Evolutionary conservation across 2,797 vertebrate species (phyloP).

Genomic region (Champsocephalus esox): DNA sequence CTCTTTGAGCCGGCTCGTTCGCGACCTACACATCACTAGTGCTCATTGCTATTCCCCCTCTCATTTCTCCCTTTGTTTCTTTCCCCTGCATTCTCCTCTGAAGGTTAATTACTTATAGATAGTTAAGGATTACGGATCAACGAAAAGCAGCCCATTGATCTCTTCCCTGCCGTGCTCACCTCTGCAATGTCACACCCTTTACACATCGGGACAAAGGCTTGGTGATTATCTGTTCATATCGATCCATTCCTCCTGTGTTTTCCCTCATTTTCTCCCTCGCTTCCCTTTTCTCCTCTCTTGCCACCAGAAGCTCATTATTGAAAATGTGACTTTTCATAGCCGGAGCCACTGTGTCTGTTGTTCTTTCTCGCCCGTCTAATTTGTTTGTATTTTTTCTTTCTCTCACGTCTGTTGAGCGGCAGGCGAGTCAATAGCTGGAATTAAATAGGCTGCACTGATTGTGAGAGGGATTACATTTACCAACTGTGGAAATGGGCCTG

Average conservation of each 20-base stretch:
- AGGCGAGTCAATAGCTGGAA: slow-evolving; percentile 74
- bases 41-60: slow-evolving; percentile 73
- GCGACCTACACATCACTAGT: neutral
- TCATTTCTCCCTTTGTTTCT: slow-evolving; percentile 67
- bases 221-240: slow-evolving; percentile 80
- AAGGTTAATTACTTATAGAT: slow-evolving; percentile 87
- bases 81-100: slow-evolving; percentile 71
- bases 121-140: slow-evolving; percentile 84
- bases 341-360: slow-evolving; percentile 50
- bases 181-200: slow-evolving; percentile 82
- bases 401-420: slow-evolving; percentile 60
- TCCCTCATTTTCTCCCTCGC: slow-evolving; percentile 27
- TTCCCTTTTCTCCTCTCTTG: slow-evolving; percentile 41
- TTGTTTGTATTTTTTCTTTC: slow-evolving; percentile 72
- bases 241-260: slow-evolving; percentile 73
- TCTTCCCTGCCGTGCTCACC: slow-evolving; percentile 69
- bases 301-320: slow-evolving; percentile 70
- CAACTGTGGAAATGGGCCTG: slow-evolving; percentile 70
- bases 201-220: slow-evolving; percentile 71
- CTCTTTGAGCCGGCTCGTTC: no score
- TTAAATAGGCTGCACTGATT: slow-evolving; percentile 80
- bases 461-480: slow-evolving; percentile 72
- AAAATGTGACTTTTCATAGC: slow-evolving; percentile 72
- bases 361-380: slow-evolving; percentile 68
- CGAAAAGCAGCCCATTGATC: slow-evolving; percentile 82